Conservation (phyloP, 1,140 invertebrate species). For the Drosophila subobscura region DNA sequence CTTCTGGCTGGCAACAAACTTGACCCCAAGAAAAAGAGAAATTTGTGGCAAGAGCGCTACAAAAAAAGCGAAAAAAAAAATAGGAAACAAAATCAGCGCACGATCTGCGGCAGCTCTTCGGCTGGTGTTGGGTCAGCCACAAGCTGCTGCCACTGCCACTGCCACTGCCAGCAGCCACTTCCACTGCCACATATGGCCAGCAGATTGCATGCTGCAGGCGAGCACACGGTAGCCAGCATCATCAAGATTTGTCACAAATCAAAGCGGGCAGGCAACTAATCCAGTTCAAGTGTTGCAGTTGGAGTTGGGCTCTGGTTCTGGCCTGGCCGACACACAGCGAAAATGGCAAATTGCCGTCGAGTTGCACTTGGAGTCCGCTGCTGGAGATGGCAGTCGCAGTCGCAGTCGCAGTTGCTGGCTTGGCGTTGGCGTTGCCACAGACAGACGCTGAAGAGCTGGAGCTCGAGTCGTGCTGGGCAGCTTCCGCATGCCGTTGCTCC, state of each 20-base stretch:
- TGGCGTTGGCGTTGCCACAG: constrained; percentile 67
- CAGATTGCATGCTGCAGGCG: constrained; percentile 40
- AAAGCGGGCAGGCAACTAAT: constrained; percentile 75
- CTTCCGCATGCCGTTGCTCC: constrained; percentile 60
- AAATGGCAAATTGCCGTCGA: constrained; percentile 76
- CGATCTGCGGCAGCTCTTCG: constrained; percentile 43
- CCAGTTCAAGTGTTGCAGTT: constrained; percentile 66
- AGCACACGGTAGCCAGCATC: constrained; percentile 62
- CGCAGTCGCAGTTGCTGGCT: constrained; percentile 9
- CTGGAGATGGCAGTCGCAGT: constrained; percentile 19
- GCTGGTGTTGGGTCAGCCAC: constrained; percentile 32
- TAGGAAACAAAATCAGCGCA: constrained; percentile 74
- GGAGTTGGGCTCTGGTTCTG: too few species aligned
- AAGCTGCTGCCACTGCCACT: constrained; percentile 11
- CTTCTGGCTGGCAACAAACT: constrained; percentile 67
- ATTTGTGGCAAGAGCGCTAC: constrained; percentile 59
- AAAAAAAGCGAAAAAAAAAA: constrained; percentile 41
- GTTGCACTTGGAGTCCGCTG: constrained; percentile 35
- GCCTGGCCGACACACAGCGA: constrained; percentile 47
- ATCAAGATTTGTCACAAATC: constrained; percentile 82
- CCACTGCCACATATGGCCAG: constrained; percentile 56
- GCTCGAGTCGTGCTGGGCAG: constrained; percentile 64
- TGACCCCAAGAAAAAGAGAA: constrained; percentile 81
- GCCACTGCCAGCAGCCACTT: constrained; percentile 37
- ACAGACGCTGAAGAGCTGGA: constrained; percentile 29